Evolutionary conservation across 2,888 invertebrate species (phyloP).

Genomic region (Timandra comae): DNA sequence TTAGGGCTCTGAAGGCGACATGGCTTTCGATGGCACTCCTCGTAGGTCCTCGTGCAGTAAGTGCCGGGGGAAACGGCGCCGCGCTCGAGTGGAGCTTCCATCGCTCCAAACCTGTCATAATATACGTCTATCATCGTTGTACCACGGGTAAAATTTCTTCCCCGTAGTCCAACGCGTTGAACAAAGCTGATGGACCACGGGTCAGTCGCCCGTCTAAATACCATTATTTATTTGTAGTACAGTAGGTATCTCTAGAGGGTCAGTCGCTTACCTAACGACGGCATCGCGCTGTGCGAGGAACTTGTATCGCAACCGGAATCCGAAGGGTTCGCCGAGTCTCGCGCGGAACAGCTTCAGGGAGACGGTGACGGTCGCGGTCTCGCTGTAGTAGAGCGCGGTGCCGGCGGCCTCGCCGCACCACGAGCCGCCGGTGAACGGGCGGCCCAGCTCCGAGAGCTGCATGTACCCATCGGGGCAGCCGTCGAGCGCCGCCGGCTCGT

Average conservation of each 20-base stretch:
- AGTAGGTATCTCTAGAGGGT: neutral
- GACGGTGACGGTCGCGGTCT: constrained; percentile 91
- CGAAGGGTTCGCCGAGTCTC: constrained; percentile 85
- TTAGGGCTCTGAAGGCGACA: constrained; percentile 93
- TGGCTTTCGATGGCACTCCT: constrained; percentile 89
- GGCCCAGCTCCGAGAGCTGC: constrained; percentile 89
- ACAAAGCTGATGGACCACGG: too few relatives aligned
- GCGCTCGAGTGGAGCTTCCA: constrained; percentile 86
- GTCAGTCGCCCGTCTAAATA: too few relatives aligned
- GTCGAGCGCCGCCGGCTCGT: constrained; percentile 82
- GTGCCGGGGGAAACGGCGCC: constrained; percentile 90
- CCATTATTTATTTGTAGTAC: neutral
- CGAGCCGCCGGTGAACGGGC: constrained; percentile 91
- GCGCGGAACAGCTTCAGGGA: constrained; percentile 87
- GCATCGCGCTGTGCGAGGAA: constrained; percentile 88
- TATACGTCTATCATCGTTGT: too few relatives aligned
- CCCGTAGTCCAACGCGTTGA: too few relatives aligned
- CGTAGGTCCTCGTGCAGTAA: constrained; percentile 89
- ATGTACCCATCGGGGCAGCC: constrained; percentile 93
- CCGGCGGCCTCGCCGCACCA: constrained; percentile 92
- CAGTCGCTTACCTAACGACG: constrained; percentile 77
- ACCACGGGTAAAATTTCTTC: too few relatives aligned
- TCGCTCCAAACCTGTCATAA: constrained; percentile 81
- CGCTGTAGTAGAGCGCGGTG: constrained; percentile 91
- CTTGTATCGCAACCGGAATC: constrained; percentile 87